Conservation (phyloP, 2,797 vertebrate genomes). For the Eupleurogrammus muticus region DNA sequence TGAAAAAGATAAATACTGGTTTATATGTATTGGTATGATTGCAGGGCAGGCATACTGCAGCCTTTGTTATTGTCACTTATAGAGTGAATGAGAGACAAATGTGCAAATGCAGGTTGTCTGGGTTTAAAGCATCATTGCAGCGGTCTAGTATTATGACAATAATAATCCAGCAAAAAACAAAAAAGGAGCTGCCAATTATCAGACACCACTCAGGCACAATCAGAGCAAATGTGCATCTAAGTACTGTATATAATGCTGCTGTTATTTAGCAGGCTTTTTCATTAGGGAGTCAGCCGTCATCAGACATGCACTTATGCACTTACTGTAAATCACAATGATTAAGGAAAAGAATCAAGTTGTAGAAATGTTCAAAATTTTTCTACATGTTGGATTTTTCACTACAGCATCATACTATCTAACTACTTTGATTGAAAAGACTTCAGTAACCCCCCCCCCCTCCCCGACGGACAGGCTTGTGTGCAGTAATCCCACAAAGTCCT, state of each 20-base stretch:
- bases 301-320: not conserved
- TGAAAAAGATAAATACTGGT: slow-evolving; percentile 12
- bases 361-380: too few relatives aligned
- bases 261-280: slow-evolving; percentile 22
- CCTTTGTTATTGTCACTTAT: not conserved
- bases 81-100: slow-evolving; percentile 26
- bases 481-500: slow-evolving; percentile 78
- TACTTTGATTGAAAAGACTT: slow-evolving; percentile 24
- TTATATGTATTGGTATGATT: slow-evolving; percentile 42
- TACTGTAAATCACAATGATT: too few relatives aligned
- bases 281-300: not conserved
- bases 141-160: slow-evolving; percentile 50
- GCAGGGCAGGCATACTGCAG: slow-evolving; percentile 23
- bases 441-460: slow-evolving; percentile 3
- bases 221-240: slow-evolving; percentile 25
- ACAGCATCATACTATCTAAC: slow-evolving; percentile 3
- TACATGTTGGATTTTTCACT: not conserved
- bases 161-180: slow-evolving; percentile 57
- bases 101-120: slow-evolving; percentile 32
- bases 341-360: too few relatives aligned
- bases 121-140: slow-evolving; percentile 17
- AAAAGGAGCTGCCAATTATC: slow-evolving; percentile 50
- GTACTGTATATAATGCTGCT: not conserved
- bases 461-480: slow-evolving; percentile 74
- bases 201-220: slow-evolving; percentile 15